phyloP scores from a whole-genome alignment of 2,888 invertebrate species.

The Cataglyphis livida region DNA sequence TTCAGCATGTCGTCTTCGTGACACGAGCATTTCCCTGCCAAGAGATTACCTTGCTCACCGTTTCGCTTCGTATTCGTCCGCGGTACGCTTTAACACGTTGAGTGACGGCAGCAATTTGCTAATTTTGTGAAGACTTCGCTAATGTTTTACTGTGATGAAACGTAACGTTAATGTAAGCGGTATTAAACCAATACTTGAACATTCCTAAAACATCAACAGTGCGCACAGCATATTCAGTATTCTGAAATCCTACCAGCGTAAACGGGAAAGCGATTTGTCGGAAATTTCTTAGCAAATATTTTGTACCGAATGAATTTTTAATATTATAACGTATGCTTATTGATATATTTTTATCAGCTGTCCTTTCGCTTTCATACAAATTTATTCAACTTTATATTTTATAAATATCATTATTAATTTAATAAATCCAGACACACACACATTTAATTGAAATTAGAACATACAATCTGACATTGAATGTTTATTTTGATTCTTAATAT shows the following conservation, averaged over 20 bases:
- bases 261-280: neutral
- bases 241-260: neutral
- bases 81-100: slow-evolving; percentile 38
- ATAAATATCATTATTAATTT: neutral
- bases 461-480: neutral
- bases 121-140: slow-evolving; percentile 45
- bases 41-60: slow-evolving; percentile 52
- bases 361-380: neutral
- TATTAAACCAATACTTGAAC: neutral
- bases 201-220: neutral
- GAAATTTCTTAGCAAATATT: neutral
- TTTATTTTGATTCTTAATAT: neutral
- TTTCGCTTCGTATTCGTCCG: slow-evolving; percentile 35
- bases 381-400: neutral
- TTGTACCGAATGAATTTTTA: neutral
- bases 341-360: neutral
- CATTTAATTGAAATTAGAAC: slow-evolving; percentile 1
- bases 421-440: neutral
- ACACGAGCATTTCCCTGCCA: slow-evolving; percentile 47
- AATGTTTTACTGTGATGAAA: slow-evolving; percentile 34
- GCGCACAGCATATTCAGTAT: neutral
- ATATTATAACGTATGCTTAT: neutral
- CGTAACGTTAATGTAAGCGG: slow-evolving; percentile 22
- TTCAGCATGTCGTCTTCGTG: slow-evolving; percentile 50
- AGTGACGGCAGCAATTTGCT: slow-evolving; percentile 68